Evolutionary conservation across 2,797 vertebrate genomes (phyloP), one percentile per base, ranked within the genome.

Genomic region (Sparidentex hasta): DNA sequence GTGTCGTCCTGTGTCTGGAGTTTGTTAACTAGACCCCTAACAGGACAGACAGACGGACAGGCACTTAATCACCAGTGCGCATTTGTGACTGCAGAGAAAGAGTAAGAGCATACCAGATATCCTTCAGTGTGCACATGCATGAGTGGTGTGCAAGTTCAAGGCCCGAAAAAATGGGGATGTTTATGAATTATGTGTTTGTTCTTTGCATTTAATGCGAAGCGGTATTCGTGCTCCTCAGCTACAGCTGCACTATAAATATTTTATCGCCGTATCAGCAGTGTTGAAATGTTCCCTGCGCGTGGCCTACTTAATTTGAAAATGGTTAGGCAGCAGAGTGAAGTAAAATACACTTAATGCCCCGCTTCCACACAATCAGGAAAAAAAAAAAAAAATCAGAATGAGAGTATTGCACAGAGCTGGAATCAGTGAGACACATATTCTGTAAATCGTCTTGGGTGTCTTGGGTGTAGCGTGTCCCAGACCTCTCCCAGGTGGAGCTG

Each of bases 211-310:
- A 65, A 79, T 2, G 13, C 61, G 1, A 69, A 74, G 69, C 61
- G 14, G 23, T 43, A 62, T 67, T 65, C 65, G 75, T 70, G 65
- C 54, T 66, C 52, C 55, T 55, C 27, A 50, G 72, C 82, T 59
- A 8, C 65, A 78, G 75, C 65, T 38, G 74, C 65, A 47, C 41
- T 33, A 57, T 87, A 44, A 81, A 86, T 84, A 20, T 82, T 84
- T 69, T 50, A 85, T 21, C 47, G 44, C 52, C 62, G 3, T 63
- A 55, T 80, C 21, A 67, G 81, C 56, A 23, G 12, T 48, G 71
- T 51, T 80, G 52, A 63, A 79, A 63, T 46, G n/a, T 52, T 72
- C 43, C 27, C 23, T 18, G 29, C 59, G 62, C 44, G 20, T 61
- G 62, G 72, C 67, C 78, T 27, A 58, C 58, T 76, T 74, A 4